Base-by-base conservation (phyloP, 2,888 invertebrate genomes). In the Amorpha juglandis region DNA sequence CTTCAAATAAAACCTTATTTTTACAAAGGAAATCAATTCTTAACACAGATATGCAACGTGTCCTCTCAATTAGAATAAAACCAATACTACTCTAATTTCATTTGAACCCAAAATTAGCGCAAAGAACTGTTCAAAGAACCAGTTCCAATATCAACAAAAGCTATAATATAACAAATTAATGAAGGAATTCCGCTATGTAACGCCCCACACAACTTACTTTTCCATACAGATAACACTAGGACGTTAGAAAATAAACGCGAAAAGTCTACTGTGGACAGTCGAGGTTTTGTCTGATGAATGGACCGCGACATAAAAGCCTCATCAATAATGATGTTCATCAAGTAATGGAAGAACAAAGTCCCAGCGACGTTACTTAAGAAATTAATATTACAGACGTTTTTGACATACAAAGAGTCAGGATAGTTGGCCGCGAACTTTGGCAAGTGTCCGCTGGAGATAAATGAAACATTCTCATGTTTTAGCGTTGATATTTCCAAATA, bases 301-400 rank as follows among this genome's bases (percentile, higher is more conserved):
- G 72, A 71, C 69, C 73, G 74, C 76, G 80, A 78, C 77, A 77
- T 78, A 77, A 79, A 83, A 80, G 77, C 65, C 81, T 79, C 84
- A 83, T 84, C 83, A 84, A 88, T 88, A 87, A 86, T 79, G 76
- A 81, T 76, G 81, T 74, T 83, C 83, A 88, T 90, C 84, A 87
- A 83, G 78, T 75, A 83, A 88, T 88, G 88, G 86, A 84, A 72
- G 77, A 79, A 80, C 78, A 74, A 73, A 74, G 74, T 73, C 73
- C 67, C 69, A 65, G 67, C 72, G 70, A 67, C 64, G 78, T 80
- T 83, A 84, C 84, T 88, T 89, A 89, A 84, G 85, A 83, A 87
- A 90, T 89, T 86, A 89, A 86, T 88, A 88, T 86, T 78, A 79
- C 77, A 77, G 67, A 71, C 72, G 62, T 70, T 70, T 68, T 76